Percentiles rank a stretch among this genome's conserved stretches.
Evolutionary conservation across 1,140 invertebrate species (phyloP).

Genomic region (Bombus pyrosoma): DNA sequence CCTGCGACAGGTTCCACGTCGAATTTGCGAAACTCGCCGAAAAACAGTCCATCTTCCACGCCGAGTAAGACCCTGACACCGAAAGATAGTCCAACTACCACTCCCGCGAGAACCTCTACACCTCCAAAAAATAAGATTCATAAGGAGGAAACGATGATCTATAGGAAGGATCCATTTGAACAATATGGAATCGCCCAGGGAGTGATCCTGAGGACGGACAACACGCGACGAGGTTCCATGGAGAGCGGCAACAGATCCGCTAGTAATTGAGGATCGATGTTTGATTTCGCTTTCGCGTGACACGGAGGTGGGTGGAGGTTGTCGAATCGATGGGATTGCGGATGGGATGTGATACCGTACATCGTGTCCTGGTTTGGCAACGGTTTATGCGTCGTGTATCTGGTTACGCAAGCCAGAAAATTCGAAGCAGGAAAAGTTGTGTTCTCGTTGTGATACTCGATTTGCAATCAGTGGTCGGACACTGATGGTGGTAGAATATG

Average conservation of each 20-base stretch:
- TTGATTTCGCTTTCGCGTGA: constrained; percentile 15
- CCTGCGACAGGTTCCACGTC: neutral
- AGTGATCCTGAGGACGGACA: constrained; percentile 43
- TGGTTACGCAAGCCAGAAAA: neutral
- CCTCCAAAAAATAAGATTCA: constrained; percentile 24
- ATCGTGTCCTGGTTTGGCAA: constrained; percentile 37
- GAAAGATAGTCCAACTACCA: neutral
- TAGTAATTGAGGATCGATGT: constrained; percentile 70
- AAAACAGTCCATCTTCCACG: constrained; percentile 10
- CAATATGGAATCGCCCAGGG: constrained; percentile 74
- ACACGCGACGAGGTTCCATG: constrained; percentile 46
- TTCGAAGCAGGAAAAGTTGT: neutral
- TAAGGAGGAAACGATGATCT: constrained; percentile 27
- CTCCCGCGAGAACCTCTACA: constrained; percentile 20
- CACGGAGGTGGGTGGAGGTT: neutral
- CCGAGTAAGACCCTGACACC: neutral
- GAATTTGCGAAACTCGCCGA: neutral
- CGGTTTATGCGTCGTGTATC: neutral
- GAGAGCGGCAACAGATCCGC: constrained; percentile 76
- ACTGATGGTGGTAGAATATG: neutral
- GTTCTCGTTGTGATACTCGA: neutral
- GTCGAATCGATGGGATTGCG: neutral
- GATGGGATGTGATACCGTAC: neutral
- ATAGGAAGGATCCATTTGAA: constrained; percentile 72
- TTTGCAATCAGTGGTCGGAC: too few species aligned